Base-by-base conservation (phyloP, 2,113 vertebrate species). In the Diadophis punctatus region DNA sequence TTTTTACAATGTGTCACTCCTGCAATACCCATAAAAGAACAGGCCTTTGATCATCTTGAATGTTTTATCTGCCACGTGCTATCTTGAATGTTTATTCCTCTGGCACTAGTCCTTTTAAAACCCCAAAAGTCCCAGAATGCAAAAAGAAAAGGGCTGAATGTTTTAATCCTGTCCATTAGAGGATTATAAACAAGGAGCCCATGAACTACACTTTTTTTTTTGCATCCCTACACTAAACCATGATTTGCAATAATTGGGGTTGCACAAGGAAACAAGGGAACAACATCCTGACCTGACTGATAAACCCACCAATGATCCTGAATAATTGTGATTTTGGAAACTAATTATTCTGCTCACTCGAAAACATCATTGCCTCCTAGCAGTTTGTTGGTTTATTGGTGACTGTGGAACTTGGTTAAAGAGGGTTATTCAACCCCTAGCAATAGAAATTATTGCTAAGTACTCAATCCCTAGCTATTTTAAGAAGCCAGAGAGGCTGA, bases 241-340 rank as follows among this genome's bases (percentile, higher is more conserved):
- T 39, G 74, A 80, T 80, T 80, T 80, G 34, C 74, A 43, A 22
- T 39, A 18, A 80, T 43, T 80, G 34, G 74, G 34, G 2, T 80
- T 80, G 74, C 18, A 80, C 74, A 80, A 74, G n/a, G n/a, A 8
- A 74, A 20, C 30, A 80, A 43, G 34, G 34, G 18, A 43, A 80
- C 74, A 80, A 8, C 74, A 80, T 80, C 74, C 74, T 43, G 34
- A 80, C 18, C 18, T 80, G 68, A 3, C 0, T 8, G 34, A 80
- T 80, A 39, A 63, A n/a, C 30, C 12, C 60, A 68, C 60, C 60
- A 30, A n/a, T 8, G 8, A 22, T 49, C 43, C 30, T 51, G 90
- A 92, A 92, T 87, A 87, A 92, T 89, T 87, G 91, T 49, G 88
- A 94, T 34, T 95, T 80, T 74, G 1, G 0, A 68, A 30, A 94